A percentile compares a stretch with the other conserved stretches of the same genome.
These are phyloP conservation scores for Bellardia pandia DNA, from an alignment of 2,888 invertebrate genomes.

Conservation along the genomic window DNA sequence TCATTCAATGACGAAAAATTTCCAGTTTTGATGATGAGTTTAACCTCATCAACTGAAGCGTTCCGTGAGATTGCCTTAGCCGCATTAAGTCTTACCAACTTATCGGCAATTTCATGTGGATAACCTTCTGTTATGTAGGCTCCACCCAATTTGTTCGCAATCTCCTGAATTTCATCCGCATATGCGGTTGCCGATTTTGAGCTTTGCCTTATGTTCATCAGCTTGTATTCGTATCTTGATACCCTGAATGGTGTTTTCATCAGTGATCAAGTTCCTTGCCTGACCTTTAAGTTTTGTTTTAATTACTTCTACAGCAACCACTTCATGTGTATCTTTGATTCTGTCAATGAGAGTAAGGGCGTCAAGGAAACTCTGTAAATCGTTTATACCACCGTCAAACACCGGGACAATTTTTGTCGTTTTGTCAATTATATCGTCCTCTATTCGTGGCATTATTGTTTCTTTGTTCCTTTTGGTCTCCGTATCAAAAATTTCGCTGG, in stretches of 20 bases:
- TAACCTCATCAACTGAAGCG: neutral
- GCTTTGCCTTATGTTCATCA: neutral
- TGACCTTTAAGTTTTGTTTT: conserved; percentile 1
- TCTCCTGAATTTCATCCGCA: neutral
- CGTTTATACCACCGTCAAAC: neutral
- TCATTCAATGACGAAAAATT: neutral
- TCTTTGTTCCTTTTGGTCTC: too few species aligned
- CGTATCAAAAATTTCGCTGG: too few species aligned
- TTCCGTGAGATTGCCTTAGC: neutral
- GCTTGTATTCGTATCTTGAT: neutral
- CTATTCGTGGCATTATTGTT: neutral
- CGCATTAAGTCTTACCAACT: neutral
- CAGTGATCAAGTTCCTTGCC: neutral
- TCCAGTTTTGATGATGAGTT: too few species aligned
- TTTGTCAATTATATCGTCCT: neutral
- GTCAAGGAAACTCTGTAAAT: neutral
- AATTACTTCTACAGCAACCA: neutral
- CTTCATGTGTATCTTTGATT: neutral
- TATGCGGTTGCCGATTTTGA: conserved; percentile 7
- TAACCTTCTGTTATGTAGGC: conserved; percentile 2
- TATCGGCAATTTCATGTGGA: neutral
- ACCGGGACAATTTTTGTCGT: neutral
- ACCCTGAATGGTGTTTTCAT: neutral
- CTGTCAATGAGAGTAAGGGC: neutral
- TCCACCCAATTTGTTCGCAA: neutral